Conservation (phyloP, 2,797 vertebrate genomes). For the Distichodus sexfasciatus region DNA sequence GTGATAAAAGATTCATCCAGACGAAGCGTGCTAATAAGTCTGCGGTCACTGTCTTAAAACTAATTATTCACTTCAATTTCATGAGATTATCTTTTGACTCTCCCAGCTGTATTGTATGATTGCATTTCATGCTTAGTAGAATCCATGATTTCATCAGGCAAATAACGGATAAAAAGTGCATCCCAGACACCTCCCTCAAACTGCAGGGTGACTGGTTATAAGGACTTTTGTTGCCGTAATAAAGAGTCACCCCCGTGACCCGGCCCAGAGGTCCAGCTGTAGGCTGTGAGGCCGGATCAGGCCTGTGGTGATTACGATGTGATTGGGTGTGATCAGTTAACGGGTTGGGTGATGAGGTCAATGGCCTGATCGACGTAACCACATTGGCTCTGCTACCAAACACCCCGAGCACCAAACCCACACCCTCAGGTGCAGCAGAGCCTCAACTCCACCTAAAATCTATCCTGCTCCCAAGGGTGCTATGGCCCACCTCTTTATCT, state of each 20-base stretch:
- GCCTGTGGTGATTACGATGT: constrained; percentile 26
- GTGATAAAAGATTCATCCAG: no score
- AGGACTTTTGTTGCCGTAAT: constrained; percentile 18
- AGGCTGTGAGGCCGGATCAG: constrained; percentile 1
- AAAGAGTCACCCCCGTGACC: constrained; percentile 21
- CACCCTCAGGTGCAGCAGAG: constrained; percentile 19
- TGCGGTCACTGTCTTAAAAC: background rate
- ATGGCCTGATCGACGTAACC: constrained; percentile 20
- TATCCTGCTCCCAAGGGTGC: constrained; percentile 3
- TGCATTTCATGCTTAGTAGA: constrained; percentile 35
- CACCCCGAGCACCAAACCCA: background rate
- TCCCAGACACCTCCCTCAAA: background rate
- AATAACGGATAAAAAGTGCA: constrained; percentile 2
- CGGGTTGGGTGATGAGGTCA: constrained; percentile 33
- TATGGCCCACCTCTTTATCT: constrained; percentile 38
- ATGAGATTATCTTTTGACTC: constrained; percentile 25
- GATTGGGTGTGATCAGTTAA: constrained; percentile 42
- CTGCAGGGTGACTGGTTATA: constrained; percentile 11
- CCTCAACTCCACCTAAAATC: constrained; percentile 4
- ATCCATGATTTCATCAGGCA: constrained; percentile 31
- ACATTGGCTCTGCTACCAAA: background rate
- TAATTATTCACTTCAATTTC: background rate
- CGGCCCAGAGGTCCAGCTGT: constrained; percentile 14
- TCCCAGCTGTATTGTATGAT: constrained; percentile 4
- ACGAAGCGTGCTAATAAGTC: no score